These are phyloP conservation scores for Centroberyx gerrardi DNA, from an alignment of 2,797 vertebrate species.

Conservation along the genomic window DNA sequence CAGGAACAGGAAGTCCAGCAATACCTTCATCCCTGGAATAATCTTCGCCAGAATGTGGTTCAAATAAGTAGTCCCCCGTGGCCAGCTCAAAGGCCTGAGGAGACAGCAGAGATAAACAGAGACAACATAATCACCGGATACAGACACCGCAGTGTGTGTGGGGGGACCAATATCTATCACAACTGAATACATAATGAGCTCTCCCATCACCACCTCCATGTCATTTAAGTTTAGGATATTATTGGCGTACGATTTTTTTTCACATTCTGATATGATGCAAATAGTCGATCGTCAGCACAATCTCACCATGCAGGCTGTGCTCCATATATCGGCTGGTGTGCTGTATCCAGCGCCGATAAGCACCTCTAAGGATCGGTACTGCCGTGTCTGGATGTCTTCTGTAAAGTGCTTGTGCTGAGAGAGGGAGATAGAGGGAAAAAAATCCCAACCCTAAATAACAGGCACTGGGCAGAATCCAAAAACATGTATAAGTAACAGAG, in stretches of 20 bases:
- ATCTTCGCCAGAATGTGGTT: slow-evolving; percentile 98
- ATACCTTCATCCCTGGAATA: slow-evolving; percentile 99
- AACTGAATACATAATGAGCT: background rate
- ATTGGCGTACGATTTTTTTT: background rate
- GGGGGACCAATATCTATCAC: background rate
- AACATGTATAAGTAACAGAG: background rate
- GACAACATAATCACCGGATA: slow-evolving; percentile 38
- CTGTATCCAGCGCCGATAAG: slow-evolving; percentile 92
- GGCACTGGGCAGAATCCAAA: background rate
- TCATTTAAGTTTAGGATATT: background rate
- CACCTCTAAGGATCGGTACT: slow-evolving; percentile 95
- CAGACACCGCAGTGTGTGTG: background rate
- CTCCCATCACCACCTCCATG: background rate
- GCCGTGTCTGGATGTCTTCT: slow-evolving; percentile 95
- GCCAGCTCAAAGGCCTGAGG: slow-evolving; percentile 95
- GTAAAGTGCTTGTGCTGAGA: slow-evolving; percentile 95
- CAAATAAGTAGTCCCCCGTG: slow-evolving; percentile 98
- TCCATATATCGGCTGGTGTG: slow-evolving; percentile 94
- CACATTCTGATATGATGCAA: background rate
- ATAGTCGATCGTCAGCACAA: background rate
- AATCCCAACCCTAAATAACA: background rate
- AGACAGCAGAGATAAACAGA: slow-evolving; percentile 47
- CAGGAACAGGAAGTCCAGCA: slow-evolving; percentile 41
- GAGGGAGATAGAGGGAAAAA: slow-evolving; percentile 3
- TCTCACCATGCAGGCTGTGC: slow-evolving; percentile 94